These are phyloP conservation scores for Bufotes viridis DNA, from an alignment of 2,797 vertebrate species.

Conservation along the genomic window DNA sequence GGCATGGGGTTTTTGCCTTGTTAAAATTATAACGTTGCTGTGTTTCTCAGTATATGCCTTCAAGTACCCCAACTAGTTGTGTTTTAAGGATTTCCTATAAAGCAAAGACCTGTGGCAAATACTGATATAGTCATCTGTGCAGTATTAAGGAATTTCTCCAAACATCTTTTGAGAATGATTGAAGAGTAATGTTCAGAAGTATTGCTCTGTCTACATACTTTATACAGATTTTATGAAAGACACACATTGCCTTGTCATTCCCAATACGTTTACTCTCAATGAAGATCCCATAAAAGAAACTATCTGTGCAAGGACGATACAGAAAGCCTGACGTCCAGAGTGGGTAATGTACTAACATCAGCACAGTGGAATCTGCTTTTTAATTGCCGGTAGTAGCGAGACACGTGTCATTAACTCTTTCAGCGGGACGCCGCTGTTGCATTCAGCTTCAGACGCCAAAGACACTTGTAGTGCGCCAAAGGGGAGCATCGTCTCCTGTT, in stretches of 20 bases:
- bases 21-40: constrained; percentile 36
- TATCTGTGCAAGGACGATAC: too few relatives aligned
- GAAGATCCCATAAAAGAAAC: not conserved
- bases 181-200: not conserved
- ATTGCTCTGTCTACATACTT: not conserved
- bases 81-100: not conserved
- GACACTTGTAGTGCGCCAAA: too few relatives aligned
- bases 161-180: not conserved
- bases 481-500: too few relatives aligned
- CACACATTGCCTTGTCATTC: too few relatives aligned
- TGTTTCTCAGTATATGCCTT: too few relatives aligned
- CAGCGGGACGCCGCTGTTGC: too few relatives aligned
- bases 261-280: not conserved
- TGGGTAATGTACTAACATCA: too few relatives aligned
- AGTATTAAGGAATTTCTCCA: not conserved
- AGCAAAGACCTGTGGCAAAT: not conserved
- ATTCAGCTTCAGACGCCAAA: too few relatives aligned
- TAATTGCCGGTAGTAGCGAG: too few relatives aligned
- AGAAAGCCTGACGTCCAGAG: too few relatives aligned
- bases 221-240: not conserved
- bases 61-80: not conserved
- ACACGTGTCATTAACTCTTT: too few relatives aligned
- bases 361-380: too few relatives aligned
- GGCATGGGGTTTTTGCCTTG: constrained; percentile 24
- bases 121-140: not conserved